Conservation (phyloP, 2,797 vertebrate species). For the Denticeps clupeoides region DNA sequence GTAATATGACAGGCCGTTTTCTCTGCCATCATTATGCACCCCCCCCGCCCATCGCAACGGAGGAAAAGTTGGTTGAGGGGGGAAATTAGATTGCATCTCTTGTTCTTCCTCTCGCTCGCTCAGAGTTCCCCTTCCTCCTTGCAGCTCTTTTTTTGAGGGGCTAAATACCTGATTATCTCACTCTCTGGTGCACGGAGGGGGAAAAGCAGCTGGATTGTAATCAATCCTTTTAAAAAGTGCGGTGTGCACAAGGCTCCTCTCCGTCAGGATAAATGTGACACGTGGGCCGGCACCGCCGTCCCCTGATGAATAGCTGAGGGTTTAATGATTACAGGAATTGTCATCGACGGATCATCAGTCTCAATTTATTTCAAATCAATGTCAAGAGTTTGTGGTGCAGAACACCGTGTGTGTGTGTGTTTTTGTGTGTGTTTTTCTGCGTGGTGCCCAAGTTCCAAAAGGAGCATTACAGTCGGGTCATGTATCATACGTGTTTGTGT, state of each 20-base stretch:
- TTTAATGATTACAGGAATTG: slow-evolving; percentile 65
- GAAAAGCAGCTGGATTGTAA: slow-evolving; percentile 43
- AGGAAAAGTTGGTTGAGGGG: slow-evolving; percentile 29
- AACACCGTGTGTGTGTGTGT: slow-evolving; percentile 18
- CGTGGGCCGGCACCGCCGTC: slow-evolving; percentile 53
- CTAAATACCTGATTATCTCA: slow-evolving; percentile 48
- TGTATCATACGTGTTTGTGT: slow-evolving; percentile 43
- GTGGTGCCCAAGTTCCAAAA: slow-evolving; percentile 33
- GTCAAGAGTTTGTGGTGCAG: slow-evolving; percentile 49
- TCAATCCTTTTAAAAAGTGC: slow-evolving; percentile 57
- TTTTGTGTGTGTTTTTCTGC: slow-evolving; percentile 18
- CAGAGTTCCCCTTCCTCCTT: slow-evolving; percentile 10
- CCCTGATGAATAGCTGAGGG: slow-evolving; percentile 59
- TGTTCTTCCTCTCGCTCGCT: slow-evolving; percentile 20
- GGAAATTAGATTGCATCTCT: slow-evolving; percentile 33
- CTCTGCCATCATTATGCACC: slow-evolving; percentile 23
- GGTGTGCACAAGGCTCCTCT: slow-evolving; percentile 38
- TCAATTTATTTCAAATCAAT: slow-evolving; percentile 67
- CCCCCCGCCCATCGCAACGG: slow-evolving; percentile 14
- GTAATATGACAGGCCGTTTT: slow-evolving; percentile 27
- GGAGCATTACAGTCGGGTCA: slow-evolving; percentile 49
- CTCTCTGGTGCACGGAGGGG: slow-evolving; percentile 34
- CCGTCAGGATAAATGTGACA: slow-evolving; percentile 52
- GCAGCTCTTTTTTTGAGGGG: slow-evolving; percentile 8
- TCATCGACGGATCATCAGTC: slow-evolving; percentile 66